A percentile compares a stretch with the other conserved stretches of the same genome.
phyloP scores from a whole-genome alignment of 2,113 vertebrate species.

The Mellivora capensis region DNA sequence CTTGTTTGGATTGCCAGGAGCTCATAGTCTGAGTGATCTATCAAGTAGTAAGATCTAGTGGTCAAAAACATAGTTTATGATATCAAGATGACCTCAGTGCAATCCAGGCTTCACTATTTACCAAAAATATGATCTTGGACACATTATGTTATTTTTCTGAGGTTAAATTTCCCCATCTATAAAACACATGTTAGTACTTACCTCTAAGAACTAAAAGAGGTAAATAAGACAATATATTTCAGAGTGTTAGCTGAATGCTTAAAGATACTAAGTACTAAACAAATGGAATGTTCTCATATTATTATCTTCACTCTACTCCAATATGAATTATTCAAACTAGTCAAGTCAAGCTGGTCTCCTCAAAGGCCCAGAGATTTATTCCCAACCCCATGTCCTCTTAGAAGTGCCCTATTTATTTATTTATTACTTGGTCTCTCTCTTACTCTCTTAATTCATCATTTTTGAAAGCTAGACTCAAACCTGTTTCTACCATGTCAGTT shows the following conservation, averaged over 20 bases:
- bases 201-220: not conserved
- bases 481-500: not conserved
- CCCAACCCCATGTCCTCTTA: not conserved
- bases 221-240: not conserved
- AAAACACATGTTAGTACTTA: not conserved
- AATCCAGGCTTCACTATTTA: not conserved
- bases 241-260: not conserved
- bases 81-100: not conserved
- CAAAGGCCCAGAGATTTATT: not conserved
- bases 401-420: not conserved
- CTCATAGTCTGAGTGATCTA: not conserved
- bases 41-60: not conserved
- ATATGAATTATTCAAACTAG: not conserved
- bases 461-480: not conserved
- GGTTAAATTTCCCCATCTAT: not conserved
- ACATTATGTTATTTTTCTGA: not conserved
- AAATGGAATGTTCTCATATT: not conserved
- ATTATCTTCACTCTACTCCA: not conserved
- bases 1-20: not conserved
- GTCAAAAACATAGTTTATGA: not conserved
- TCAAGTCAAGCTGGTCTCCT: not conserved
- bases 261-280: not conserved
- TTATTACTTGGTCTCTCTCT: not conserved
- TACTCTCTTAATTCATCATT: not conserved
- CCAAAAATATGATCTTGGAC: not conserved